Evolutionary conservation across 2,797 vertebrate genomes (phyloP), one percentile per base, ranked within the genome.

Genomic region (Rhinogobio ventralis): DNA sequence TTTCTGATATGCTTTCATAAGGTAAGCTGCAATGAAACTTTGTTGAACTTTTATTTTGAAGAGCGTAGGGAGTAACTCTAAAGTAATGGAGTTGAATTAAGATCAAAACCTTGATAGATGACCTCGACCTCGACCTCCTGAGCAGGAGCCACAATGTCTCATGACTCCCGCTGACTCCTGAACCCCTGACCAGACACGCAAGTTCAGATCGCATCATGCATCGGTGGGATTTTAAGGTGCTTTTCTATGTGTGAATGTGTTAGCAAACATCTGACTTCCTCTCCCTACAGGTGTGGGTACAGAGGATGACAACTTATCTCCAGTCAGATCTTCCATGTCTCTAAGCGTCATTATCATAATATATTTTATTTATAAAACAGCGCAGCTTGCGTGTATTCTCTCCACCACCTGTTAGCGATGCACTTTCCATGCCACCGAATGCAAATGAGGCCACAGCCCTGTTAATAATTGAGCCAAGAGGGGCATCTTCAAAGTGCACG

Each of bases 301-400:
- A 86, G 64, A 85, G 71, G 84, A 72, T 86, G 85, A 87, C 85
- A 88, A 90, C 89, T 93, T 91, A 91, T 86, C 87, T 91, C 89
- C 81, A 93, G 90, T 92, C 88, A 88, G 86, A 91, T 89, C 86
- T 89, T 90, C 86, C 82, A 53, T 87, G 87, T 89, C 90, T 85
- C 78, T 88, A 74, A 15, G 80, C 79, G 42, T 28, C 85, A 94
- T 95, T 94, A 93, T 87, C 94, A 95, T 95, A 93, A 91, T 90
- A 94, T 94, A 94, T 95, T 95, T 95, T 94, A 95, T 95, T 94
- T 93, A 95, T 95, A 92, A 93, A 92, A 93, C 88, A 79, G 85
- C 84, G 86, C 92, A 90, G 90, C 90, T 87, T 77, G 91, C 55
- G n/a, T 68, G 81, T 85, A 86, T 90, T 90, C 85, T 90, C 90